Evolutionary conservation across 2,797 vertebrate genomes (phyloP).

Genomic region (Rallus crepitans): DNA sequence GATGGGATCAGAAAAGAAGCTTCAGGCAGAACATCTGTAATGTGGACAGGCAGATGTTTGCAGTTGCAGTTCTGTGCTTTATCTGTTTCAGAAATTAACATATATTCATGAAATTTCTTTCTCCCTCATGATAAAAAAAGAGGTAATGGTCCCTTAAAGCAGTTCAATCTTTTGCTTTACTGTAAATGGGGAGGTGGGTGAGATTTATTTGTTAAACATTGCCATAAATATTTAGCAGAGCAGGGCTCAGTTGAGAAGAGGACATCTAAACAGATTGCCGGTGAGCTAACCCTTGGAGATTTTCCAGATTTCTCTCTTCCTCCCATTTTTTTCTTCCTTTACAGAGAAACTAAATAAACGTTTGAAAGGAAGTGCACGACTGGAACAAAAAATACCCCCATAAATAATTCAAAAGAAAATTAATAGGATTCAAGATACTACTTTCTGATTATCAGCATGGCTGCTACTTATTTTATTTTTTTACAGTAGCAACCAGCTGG

Average conservation of each 20-base stretch:
- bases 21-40: constrained; percentile 5
- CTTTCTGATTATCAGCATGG: constrained; percentile 45
- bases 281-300: constrained; percentile 18
- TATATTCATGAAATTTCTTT: not conserved
- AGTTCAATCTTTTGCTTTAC: not conserved
- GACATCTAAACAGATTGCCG: constrained; percentile 22
- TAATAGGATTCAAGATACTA: constrained; percentile 44
- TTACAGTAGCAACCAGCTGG: constrained; percentile 58
- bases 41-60: constrained; percentile 18
- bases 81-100: not conserved
- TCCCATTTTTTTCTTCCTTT: not conserved
- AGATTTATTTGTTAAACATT: constrained; percentile 40
- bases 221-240: constrained; percentile 42
- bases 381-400: not conserved
- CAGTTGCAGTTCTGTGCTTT: not conserved
- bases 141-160: not conserved
- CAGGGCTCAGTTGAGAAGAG: not conserved
- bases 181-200: not conserved
- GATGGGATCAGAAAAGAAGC: not conserved
- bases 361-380: constrained; percentile 46
- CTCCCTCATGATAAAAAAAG: not conserved
- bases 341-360: constrained; percentile 57
- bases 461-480: not conserved
- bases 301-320: constrained; percentile 34
- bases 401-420: constrained; percentile 72